Conservation (phyloP, 2,113 vertebrate genomes). For the Romanogobio albipinnatus region DNA sequence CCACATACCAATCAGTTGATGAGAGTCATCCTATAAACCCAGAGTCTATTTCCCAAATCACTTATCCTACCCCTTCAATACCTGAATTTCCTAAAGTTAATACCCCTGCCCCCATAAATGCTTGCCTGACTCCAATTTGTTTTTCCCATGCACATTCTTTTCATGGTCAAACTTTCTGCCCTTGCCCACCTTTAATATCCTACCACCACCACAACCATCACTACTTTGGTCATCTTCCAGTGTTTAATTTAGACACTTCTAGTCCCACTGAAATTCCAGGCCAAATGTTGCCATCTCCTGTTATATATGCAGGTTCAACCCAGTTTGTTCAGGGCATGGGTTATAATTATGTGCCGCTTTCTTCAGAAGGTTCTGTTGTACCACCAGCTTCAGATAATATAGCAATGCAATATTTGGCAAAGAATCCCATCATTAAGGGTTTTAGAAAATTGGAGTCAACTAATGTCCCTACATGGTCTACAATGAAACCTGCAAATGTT, state of each 20-base stretch:
- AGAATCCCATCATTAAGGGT: not conserved
- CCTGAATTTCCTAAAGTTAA: not conserved
- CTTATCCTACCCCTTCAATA: not conserved
- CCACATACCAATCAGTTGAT: not conserved
- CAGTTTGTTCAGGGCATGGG: not conserved
- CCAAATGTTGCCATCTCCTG: constrained; percentile 1
- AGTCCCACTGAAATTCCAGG: not conserved
- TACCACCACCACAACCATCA: constrained; percentile 69
- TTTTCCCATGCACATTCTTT: constrained; percentile 19
- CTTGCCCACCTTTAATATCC: constrained; percentile 58
- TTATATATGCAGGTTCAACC: not conserved
- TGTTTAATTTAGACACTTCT: not conserved
- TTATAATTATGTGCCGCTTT: not conserved
- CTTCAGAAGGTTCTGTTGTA: not conserved
- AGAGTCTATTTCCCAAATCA: not conserved
- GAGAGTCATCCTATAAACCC: not conserved
- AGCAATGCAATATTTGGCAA: not conserved
- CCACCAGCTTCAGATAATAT: not conserved
- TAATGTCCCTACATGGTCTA: not conserved
- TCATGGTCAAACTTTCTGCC: constrained; percentile 64
- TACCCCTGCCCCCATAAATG: no score
- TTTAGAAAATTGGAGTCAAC: not conserved
- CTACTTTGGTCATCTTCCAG: constrained; percentile 52
- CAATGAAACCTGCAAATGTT: not conserved
- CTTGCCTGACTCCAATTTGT: not conserved